phyloP scores from a whole-genome alignment of 2,797 vertebrate genomes.

The Enteromius viviparus region DNA sequence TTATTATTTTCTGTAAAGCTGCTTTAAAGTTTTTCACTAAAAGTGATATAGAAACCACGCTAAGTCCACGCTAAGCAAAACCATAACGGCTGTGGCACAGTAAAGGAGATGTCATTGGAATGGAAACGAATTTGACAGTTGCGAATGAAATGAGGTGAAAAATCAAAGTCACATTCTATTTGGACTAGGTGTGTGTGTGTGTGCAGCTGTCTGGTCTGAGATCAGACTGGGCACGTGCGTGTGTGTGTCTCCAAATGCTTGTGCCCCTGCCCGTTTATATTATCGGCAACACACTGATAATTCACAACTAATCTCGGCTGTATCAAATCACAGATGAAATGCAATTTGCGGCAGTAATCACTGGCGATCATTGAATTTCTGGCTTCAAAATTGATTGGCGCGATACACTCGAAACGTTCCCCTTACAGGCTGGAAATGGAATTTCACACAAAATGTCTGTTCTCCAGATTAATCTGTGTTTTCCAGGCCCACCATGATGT shows the following conservation, averaged over 20 bases:
- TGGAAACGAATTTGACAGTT: slow-evolving; percentile 80
- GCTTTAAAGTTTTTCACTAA: no score
- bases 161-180: slow-evolving; percentile 83
- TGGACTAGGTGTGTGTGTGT: slow-evolving; percentile 70
- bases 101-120: slow-evolving; percentile 78
- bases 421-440: slow-evolving; percentile 12
- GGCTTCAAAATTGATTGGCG: slow-evolving; percentile 31
- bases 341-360: slow-evolving; percentile 51
- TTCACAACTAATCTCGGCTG: slow-evolving; percentile 54
- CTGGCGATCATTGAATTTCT: slow-evolving; percentile 38
- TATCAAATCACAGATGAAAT: slow-evolving; percentile 51
- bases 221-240: slow-evolving; percentile 62
- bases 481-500: slow-evolving; percentile 23
- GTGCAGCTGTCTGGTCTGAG: slow-evolving; percentile 70
- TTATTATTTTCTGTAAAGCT: not conserved
- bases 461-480: slow-evolving; percentile 33
- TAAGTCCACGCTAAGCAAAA: no score
- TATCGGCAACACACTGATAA: slow-evolving; percentile 55
- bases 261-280: not conserved
- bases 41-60: not conserved
- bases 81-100: slow-evolving; percentile 48
- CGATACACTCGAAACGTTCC: slow-evolving; percentile 26
- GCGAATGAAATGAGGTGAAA: slow-evolving; percentile 84
- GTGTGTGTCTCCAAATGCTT: slow-evolving; percentile 35
- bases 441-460: slow-evolving; percentile 44